Percentiles rank a stretch among this genome's conserved stretches.
These are phyloP conservation scores for Drosophila setosimentum DNA, from an alignment of 2,888 invertebrate species.

Conservation along the genomic window DNA sequence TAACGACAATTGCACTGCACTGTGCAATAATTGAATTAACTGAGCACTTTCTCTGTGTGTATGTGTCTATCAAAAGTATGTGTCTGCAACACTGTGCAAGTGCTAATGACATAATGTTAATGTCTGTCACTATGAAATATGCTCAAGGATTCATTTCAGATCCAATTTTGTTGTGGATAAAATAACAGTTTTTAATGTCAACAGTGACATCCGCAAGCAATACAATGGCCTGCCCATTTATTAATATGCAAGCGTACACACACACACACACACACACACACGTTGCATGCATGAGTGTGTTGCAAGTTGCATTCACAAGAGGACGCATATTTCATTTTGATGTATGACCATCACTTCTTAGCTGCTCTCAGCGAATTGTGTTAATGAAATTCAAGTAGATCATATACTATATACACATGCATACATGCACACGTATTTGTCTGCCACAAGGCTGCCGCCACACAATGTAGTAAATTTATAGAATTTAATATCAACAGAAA, in stretches of 20 bases:
- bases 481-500: neutral
- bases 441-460: neutral
- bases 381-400: constrained; percentile 74
- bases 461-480: neutral
- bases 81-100: constrained; percentile 9
- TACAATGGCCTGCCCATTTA: constrained; percentile 58
- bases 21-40: neutral
- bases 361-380: constrained; percentile 63
- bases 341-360: constrained; percentile 73
- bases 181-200: constrained; percentile 58
- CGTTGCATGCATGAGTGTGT: constrained; percentile 5
- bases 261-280: constrained; percentile 12
- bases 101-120: constrained; percentile 42
- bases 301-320: constrained; percentile 32
- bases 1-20: neutral
- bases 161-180: constrained; percentile 58
- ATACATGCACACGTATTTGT: neutral
- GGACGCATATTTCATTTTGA: constrained; percentile 74
- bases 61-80: neutral
- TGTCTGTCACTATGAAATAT: constrained; percentile 61
- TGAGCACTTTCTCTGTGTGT: neutral
- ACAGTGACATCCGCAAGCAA: constrained; percentile 65
- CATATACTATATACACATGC: constrained; percentile 26
- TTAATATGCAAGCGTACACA: constrained; percentile 34
- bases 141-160: constrained; percentile 61